These are phyloP conservation scores for Epiblema foenella DNA, from an alignment of 2,888 invertebrate genomes.

Conservation along the genomic window DNA sequence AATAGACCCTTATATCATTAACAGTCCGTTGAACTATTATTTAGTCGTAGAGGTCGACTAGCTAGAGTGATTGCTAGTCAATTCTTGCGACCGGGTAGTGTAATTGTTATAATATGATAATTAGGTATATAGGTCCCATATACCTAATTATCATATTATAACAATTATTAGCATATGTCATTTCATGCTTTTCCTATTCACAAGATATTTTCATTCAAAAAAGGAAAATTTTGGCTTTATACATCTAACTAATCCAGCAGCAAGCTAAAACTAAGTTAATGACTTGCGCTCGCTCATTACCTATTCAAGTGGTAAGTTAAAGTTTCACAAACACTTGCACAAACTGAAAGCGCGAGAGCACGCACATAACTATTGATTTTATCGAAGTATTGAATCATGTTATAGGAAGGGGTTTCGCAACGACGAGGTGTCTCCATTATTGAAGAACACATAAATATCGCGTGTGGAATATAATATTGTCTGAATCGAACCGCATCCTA, in stretches of 20 bases:
- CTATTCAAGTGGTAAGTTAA: conserved; percentile 37
- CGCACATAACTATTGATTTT: conserved; percentile 50
- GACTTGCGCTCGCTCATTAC: conserved; percentile 23
- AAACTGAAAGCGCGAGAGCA: conserved; percentile 56
- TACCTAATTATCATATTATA: too few relatives aligned
- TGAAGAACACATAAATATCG: conserved; percentile 53
- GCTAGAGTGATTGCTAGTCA: too few relatives aligned
- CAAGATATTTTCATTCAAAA: background rate
- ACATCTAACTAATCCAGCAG: conserved; percentile 14
- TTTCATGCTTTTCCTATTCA: background rate
- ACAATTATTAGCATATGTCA: background rate
- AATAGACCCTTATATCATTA: too few relatives aligned
- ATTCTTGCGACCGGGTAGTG: too few relatives aligned
- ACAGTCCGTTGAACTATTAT: too few relatives aligned
- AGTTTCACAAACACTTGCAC: conserved; percentile 50
- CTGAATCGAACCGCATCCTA: conserved; percentile 48
- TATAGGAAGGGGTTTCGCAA: conserved; percentile 49
- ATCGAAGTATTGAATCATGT: conserved; percentile 52
- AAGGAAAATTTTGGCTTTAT: conserved; percentile 42
- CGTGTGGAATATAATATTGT: conserved; percentile 56
- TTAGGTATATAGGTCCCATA: too few relatives aligned
- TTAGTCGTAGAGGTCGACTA: too few relatives aligned
- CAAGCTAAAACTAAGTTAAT: conserved; percentile 37
- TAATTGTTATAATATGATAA: too few relatives aligned
- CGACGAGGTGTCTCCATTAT: conserved; percentile 50